phyloP scores from a whole-genome alignment of 2,888 invertebrate species.

The Onchidella celtica region DNA sequence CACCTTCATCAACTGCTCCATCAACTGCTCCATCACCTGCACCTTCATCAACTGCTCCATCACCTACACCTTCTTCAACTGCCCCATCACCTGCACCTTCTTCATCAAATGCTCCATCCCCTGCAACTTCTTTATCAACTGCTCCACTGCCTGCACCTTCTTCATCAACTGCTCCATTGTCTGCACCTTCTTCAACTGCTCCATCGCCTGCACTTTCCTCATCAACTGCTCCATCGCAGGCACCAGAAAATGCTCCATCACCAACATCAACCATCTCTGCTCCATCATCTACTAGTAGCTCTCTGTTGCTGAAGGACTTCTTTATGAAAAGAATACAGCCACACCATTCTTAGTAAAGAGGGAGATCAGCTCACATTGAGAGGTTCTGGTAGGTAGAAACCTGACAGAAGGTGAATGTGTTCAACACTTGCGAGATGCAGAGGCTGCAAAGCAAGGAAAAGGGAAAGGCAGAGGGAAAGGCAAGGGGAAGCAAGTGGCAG shows the following conservation, averaged over 20 bases:
- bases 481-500: neutral
- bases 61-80: neutral
- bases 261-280: neutral
- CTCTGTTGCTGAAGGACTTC: neutral
- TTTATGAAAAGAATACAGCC: neutral
- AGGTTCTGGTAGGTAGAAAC: neutral
- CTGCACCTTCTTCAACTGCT: neutral
- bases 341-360: neutral
- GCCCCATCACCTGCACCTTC: slow-evolving; percentile 6
- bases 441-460: neutral
- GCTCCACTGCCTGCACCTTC: neutral
- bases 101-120: neutral
- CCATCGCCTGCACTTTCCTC: neutral
- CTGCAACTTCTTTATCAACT: neutral
- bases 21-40: neutral
- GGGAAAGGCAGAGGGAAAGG: neutral
- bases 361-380: neutral
- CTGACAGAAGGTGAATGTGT: neutral
- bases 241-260: neutral
- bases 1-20: neutral
- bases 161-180: neutral
- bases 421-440: neutral
- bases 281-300: neutral
- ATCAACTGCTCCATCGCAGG: neutral
- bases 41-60: slow-evolving; percentile 2